phyloP scores from a whole-genome alignment of 2,888 invertebrate species.

The Caenorhabditis virilis region DNA sequence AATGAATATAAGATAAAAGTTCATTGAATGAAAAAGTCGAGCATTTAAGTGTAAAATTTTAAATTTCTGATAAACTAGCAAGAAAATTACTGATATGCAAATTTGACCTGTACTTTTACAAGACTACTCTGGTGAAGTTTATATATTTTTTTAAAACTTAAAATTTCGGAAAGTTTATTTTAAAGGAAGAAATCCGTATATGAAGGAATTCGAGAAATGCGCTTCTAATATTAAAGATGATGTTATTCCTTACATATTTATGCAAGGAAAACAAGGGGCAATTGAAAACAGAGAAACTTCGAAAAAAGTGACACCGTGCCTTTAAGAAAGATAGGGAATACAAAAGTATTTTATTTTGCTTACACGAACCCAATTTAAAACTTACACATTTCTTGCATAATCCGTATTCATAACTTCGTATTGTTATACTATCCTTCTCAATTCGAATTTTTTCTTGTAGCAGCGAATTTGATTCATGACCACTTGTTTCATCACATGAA shows the following conservation, averaged over 20 bases:
- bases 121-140: no score
- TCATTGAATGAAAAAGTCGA: no score
- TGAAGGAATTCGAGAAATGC: background rate
- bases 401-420: conserved; percentile 1
- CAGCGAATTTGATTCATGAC: conserved; percentile 15
- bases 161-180: no score
- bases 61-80: background rate
- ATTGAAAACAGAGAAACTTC: no score
- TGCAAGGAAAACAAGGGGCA: no score
- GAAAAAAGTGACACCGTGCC: no score
- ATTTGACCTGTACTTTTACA: background rate
- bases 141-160: no score
- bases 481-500: background rate
- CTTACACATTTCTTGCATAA: conserved; percentile 32
- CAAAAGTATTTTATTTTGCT: background rate
- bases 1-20: no score
- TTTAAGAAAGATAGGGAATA: no score
- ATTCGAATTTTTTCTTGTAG: conserved; percentile 7
- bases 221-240: background rate
- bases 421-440: conserved; percentile 7
- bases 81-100: background rate
- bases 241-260: background rate
- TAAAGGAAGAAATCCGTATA: no score
- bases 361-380: background rate
- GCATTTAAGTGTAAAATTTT: no score